Evolutionary conservation across 37 sponge, comb jelly and placozoan species (phyloP), one percentile per base, ranked within the genome.

Genomic region (Mnemiopsis leidyi): DNA sequence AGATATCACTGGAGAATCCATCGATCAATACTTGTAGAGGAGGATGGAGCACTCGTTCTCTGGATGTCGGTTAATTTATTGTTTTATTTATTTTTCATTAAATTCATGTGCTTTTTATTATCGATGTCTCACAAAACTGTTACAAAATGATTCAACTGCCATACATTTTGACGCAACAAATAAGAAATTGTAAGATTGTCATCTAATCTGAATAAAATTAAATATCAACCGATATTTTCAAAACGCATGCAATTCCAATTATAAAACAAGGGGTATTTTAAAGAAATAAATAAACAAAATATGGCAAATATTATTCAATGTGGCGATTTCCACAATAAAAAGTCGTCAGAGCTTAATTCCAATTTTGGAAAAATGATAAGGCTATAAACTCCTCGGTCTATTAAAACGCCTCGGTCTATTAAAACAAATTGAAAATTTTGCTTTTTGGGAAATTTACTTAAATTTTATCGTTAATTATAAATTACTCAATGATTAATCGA

Each of bases 1-100:
- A 48, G 76, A 83, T 23, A 88, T 95, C 24, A 25, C 94, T 32
- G 99, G 99, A 76, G 99, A 99, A 75, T 96, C 99, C 0, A 94
- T 97, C 39, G 96, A 99, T 39, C 95, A 97, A 23, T 96, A 95
- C 48, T 95, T 99, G 73, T 96, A 85, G 29, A 32, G 79, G n/a
- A 71, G 3, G 73, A 28, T 48, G 61, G 13, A 48, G 61, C 61
- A 48, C 13, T 48, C 61, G 61, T 18, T 48, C 61, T 5, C 5
- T 18, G 61, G 61, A 18, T 48, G 61, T 13, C 13, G 9, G 9
- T 48, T 48, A 48, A 48, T 71, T 71, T 29, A 71, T 71, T 23
- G 20, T 71, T 25, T 71, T 7, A 29, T 18, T 71, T 71, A 29
- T 48, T 48, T 48, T 13, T 48, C 13, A 18, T 48, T 18, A 48